Base-by-base conservation (phyloP, 2,113 vertebrate genomes). In the Sterrhoptilus dennistouni region DNA sequence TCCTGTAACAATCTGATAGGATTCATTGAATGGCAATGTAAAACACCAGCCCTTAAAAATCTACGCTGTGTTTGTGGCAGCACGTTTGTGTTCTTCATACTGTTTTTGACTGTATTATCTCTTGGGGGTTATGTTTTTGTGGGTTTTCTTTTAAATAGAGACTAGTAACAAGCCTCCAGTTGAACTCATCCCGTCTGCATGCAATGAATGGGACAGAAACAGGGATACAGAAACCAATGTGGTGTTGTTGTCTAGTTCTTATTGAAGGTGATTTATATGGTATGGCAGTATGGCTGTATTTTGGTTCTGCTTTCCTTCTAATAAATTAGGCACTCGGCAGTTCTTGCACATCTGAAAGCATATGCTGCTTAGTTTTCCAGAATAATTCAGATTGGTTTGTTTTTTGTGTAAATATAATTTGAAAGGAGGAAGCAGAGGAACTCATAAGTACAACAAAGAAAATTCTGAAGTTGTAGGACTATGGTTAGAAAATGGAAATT, bases 11-110 rank as follows among this genome's bases (percentile, higher is more conserved):
- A 8, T 23, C 16, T 54, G 0, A 28, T 50, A 1, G 9, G 29
- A 2, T 28, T 80, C 12, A 14, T n/a, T 54, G 80, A n/a, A 12
- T 10, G 25, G 65, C 23, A 2, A 2, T 44, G n/a, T 52, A 35
- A 47, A 78, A 45, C 38, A 74, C 5, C 24, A 40, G 40, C 17
- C 22, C 42, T 80, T n/a, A 50, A 66, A 91, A 71, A 53, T 47
- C 15, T 38, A 0, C 1, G 1, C 0, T 0, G 1, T 57, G 22
- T 40, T 45, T 31, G 29, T 65, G 40, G 31, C 28, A 57, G 38
- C 17, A 27, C 1, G 0, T 57, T 72, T 70, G 23, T 61, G 59
- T 83, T 2, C 2, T 29, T 52, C 27, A 0, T 19, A 0, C 14
- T 60, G 0, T 1, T 29, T 90, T 56, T 68, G 33, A 19, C 27